phyloP scores from a whole-genome alignment of 2,888 invertebrate genomes.

The Notocelia uddmanniana region DNA sequence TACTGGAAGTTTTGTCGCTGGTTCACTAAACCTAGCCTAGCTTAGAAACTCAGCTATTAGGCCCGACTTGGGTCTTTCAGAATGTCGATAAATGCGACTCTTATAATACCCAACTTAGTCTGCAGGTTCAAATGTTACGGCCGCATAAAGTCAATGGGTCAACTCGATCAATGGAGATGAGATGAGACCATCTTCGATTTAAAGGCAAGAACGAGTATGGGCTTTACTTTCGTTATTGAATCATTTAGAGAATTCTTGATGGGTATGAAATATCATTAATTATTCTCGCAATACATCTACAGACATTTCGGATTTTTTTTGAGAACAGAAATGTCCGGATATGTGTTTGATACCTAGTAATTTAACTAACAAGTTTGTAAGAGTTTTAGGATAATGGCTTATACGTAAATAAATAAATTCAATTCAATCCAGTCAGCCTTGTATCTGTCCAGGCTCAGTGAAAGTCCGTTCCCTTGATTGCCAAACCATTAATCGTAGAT shows the following conservation, averaged over 20 bases:
- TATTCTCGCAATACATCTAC: neutral
- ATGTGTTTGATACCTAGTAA: no score
- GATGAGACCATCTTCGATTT: neutral
- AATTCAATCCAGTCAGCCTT: conserved; percentile 30
- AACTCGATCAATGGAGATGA: neutral
- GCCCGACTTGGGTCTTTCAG: no score
- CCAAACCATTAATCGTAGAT: conserved; percentile 36
- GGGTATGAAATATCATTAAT: no score
- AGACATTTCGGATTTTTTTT: neutral
- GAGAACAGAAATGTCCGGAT: no score
- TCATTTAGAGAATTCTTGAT: neutral
- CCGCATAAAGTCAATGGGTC: neutral
- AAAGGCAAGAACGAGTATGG: neutral
- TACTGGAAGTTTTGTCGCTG: no score
- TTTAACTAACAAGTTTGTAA: no score
- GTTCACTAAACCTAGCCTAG: no score
- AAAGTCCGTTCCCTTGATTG: conserved; percentile 36
- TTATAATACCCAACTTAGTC: neutral
- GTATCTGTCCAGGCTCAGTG: conserved; percentile 25
- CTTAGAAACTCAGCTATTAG: no score
- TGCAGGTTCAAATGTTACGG: neutral
- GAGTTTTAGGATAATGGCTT: neutral
- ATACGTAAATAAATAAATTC: neutral
- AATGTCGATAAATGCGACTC: neutral
- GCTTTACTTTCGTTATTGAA: neutral